Percentiles rank a stretch among this genome's conserved stretches.
phyloP scores from a whole-genome alignment of 2,797 vertebrate genomes.

The Podargus strigoides region DNA sequence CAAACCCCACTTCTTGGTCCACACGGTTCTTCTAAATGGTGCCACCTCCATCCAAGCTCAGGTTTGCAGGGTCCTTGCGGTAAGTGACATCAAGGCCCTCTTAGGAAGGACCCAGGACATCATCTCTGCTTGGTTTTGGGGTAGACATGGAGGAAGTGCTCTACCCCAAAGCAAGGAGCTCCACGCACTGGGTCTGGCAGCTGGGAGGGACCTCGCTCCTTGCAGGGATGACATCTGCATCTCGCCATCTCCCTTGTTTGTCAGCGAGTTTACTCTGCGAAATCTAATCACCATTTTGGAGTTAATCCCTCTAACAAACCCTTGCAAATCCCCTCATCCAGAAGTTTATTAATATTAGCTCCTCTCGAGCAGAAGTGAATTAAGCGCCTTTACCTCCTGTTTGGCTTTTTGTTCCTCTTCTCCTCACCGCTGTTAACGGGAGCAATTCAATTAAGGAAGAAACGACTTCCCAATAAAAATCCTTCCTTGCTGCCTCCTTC shows the following conservation, averaged over 20 bases:
- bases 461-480: slow-evolving; percentile 47
- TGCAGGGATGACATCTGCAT: neutral
- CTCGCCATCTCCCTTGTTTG: neutral
- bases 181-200: neutral
- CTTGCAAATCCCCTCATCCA: neutral
- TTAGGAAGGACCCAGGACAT: neutral
- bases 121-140: neutral
- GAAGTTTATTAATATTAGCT: slow-evolving; percentile 49
- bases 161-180: neutral
- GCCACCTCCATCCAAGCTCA: neutral
- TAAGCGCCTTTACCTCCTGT: neutral
- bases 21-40: neutral
- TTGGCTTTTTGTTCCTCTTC: neutral
- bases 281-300: slow-evolving; percentile 18
- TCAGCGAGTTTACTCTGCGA: neutral
- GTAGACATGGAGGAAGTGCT: neutral
- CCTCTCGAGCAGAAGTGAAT: slow-evolving; percentile 12
- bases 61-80: neutral
- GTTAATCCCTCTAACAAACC: slow-evolving; percentile 16
- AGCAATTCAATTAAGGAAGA: slow-evolving; percentile 68
- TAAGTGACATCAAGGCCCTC: fast-evolving
- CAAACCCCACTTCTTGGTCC: neutral
- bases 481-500: neutral
- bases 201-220: neutral
- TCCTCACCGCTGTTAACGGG: slow-evolving; percentile 13